Conservation (phyloP, 2,888 invertebrate species). For the Aphidius colemani region DNA sequence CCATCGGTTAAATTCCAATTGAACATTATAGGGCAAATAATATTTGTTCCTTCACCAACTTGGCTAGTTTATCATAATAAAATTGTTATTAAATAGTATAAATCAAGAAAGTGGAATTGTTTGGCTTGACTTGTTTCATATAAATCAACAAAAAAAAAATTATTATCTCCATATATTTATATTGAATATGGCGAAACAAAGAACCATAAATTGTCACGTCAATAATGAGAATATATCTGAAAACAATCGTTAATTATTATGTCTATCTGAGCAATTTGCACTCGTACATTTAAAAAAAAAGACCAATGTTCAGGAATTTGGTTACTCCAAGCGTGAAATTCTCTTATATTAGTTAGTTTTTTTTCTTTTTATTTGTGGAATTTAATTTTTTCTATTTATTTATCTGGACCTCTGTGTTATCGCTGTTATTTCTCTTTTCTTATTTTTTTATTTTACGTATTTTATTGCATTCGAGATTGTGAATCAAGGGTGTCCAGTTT, state of each 20-base stretch:
- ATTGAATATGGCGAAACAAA: constrained; percentile 15
- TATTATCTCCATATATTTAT: background rate
- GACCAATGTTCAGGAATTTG: too few relatives aligned
- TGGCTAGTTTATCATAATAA: constrained; percentile 2
- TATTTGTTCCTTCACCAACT: background rate
- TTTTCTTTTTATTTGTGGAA: background rate
- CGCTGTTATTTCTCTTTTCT: too few relatives aligned
- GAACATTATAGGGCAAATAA: background rate
- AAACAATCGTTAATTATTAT: constrained; percentile 15
- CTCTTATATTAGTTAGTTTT: background rate
- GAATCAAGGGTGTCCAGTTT: constrained; percentile 20
- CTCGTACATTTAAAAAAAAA: too few relatives aligned
- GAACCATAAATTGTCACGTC: constrained; percentile 22
- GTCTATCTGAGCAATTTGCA: background rate
- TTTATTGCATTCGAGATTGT: constrained; percentile 25
- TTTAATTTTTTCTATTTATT: constrained; percentile 10
- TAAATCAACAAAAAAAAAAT: background rate
- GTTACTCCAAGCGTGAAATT: too few relatives aligned
- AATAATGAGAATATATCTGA: background rate
- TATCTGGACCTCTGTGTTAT: too few relatives aligned
- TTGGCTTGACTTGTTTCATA: background rate
- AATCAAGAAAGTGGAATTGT: background rate
- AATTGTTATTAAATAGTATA: background rate
- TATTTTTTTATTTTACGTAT: constrained; percentile 6
- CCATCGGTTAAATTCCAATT: background rate